Base-by-base conservation (phyloP, 2,797 vertebrate genomes). In the Myoxocephalus aenaeus region DNA sequence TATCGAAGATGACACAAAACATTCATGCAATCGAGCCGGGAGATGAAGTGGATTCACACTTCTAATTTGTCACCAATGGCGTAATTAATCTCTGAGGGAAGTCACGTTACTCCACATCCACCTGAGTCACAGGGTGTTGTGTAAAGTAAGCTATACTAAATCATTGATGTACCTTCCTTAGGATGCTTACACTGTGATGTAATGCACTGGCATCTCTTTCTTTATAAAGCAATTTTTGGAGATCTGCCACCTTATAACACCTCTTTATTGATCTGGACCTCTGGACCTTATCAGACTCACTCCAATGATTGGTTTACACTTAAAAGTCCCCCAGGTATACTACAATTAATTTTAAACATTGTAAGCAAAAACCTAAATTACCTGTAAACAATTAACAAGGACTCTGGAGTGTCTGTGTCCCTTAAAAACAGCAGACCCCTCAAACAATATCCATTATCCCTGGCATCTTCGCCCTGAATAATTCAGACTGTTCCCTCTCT, bases 1-100 rank as follows among this genome's bases (percentile, higher is more conserved):
- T 72, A 36, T 48, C 22, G 13, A 70, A 73, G 68, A n/a, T 79
- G 62, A 8, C 46, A 56, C 4, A 65, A 36, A 79, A 63, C 56
- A 75, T 48, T 29, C 2, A 29, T 6, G 29, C 34, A 34, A 20
- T 27, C 36, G 34, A 53, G 53, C n/a, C 11, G 32, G 2, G 25
- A 73, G 59, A 11, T n/a, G 6, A 5, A 15, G 11, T 40, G 5
- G 61, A 86, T 25, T 57, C 27, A 62, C 76, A 67, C 50, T 5
- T 46, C 36, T 69, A 65, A 70, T 72, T 70, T 73, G 50, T 79
- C 29, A 34, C 5, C 67, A 56, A 53, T 64, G 20, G 57, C 62
- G 53, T 44, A 70, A 86, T 77, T 71, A 72, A 54, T 85, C 77
- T 73, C 79, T 34, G 8, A 64, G 68, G 71, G 62, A 79, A 56